phyloP scores from a whole-genome alignment of 2,113 vertebrate genomes.

The Malurus elegans region DNA sequence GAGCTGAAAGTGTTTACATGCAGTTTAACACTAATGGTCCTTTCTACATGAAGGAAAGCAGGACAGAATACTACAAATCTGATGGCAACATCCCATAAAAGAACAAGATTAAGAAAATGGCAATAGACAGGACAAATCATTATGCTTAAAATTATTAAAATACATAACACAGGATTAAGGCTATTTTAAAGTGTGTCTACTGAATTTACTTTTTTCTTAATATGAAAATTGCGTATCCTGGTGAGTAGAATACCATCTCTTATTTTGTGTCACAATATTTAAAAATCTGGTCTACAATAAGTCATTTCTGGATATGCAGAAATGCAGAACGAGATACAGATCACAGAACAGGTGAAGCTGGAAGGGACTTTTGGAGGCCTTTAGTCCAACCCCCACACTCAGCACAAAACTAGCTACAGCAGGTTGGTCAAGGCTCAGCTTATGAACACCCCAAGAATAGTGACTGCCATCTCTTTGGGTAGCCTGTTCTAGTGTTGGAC shows the following conservation, averaged over 20 bases:
- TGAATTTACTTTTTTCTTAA: neutral
- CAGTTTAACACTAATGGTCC: neutral
- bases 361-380: neutral
- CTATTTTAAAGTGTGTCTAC: neutral
- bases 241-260: neutral
- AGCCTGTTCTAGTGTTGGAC: neutral
- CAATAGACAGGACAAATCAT: neutral
- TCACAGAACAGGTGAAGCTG: neutral
- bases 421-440: neutral
- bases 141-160: neutral
- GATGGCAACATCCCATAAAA: neutral
- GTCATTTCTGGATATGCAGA: neutral
- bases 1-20: neutral
- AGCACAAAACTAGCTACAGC: neutral
- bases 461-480: neutral
- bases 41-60: neutral
- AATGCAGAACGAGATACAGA: neutral
- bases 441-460: neutral
- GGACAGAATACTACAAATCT: neutral
- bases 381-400: neutral
- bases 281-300: neutral
- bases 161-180: neutral
- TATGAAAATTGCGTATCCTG: neutral
- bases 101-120: neutral
- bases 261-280: neutral